Evolutionary conservation across 1,140 invertebrate species (phyloP).

Genomic region (Panagrolaimus sp.): DNA sequence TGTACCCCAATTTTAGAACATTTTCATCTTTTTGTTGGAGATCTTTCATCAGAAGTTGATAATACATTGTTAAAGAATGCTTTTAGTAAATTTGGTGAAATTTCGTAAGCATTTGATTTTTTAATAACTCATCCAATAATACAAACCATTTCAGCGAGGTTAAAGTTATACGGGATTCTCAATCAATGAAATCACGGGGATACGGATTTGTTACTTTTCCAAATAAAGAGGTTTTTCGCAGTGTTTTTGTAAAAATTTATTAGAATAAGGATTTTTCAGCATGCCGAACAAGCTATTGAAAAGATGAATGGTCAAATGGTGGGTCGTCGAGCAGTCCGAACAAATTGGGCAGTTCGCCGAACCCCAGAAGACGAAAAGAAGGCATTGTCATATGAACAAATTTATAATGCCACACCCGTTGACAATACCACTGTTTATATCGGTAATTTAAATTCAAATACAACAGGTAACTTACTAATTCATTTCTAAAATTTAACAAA

Average conservation of each 20-base stretch:
- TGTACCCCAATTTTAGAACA: slow-evolving; percentile 65
- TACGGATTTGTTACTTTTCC: slow-evolving; percentile 99
- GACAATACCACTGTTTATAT: slow-evolving; percentile 99
- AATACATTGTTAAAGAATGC: slow-evolving; percentile 89
- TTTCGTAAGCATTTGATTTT: slow-evolving; percentile 69
- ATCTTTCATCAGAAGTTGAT: slow-evolving; percentile 94
- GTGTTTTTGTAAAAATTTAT: background rate
- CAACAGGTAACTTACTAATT: slow-evolving; percentile 29
- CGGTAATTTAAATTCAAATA: slow-evolving; percentile 71
- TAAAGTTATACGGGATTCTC: slow-evolving; percentile 73
- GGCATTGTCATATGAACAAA: slow-evolving; percentile 71
- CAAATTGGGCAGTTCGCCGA: slow-evolving; percentile 97
- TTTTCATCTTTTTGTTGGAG: slow-evolving; percentile 97
- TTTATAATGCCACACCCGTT: slow-evolving; percentile 92
- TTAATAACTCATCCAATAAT: background rate
- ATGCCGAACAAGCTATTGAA: slow-evolving; percentile 91
- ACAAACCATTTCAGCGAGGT: slow-evolving; percentile 42
- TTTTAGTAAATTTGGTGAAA: slow-evolving; percentile 92
- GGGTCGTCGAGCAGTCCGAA: slow-evolving; percentile 90
- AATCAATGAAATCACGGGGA: slow-evolving; percentile 96
- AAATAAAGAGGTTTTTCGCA: slow-evolving; percentile 77
- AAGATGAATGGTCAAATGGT: slow-evolving; percentile 98
- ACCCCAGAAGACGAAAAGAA: slow-evolving; percentile 62
- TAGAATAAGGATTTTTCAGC: slow-evolving; percentile 64
- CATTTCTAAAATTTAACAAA: slow-evolving; percentile 22